Percentiles rank a stretch among this genome's conserved stretches.
Evolutionary conservation across 35 echinoderm and acorn worm genomes (phyloP).

Genomic region (Lytechinus pictus): DNA sequence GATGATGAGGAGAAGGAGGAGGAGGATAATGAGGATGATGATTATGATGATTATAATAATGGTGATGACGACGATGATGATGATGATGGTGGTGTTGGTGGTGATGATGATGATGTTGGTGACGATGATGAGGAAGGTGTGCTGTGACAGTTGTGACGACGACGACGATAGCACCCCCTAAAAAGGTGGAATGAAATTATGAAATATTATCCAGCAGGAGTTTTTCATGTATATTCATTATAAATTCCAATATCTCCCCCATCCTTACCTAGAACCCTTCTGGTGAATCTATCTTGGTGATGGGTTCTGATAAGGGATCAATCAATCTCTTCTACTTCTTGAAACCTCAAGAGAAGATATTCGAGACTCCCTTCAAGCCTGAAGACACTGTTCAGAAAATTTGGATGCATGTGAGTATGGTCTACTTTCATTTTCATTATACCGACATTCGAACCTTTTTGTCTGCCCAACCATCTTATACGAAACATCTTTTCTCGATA

Average conservation of each 20-base stretch:
- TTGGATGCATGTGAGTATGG: conserved; percentile 82
- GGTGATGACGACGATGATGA: background rate
- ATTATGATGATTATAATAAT: too few relatives aligned
- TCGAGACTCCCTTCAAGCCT: conserved; percentile 80
- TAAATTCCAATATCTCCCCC: background rate
- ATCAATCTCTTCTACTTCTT: conserved; percentile 91
- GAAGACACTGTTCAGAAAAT: conserved; percentile 82
- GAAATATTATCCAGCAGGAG: background rate
- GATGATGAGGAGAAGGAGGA: background rate
- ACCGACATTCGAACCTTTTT: background rate
- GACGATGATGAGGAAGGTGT: background rate
- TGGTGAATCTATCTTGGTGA: conserved; percentile 80
- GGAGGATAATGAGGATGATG: background rate
- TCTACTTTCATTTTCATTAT: too few relatives aligned
- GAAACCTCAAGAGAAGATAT: conserved; percentile 83
- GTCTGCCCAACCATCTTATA: background rate
- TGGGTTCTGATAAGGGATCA: conserved; percentile 86
- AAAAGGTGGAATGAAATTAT: too few relatives aligned
- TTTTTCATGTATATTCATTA: background rate
- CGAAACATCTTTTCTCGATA: background rate
- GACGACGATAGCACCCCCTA: too few relatives aligned
- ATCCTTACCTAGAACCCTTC: conserved; percentile 64
- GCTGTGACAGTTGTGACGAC: background rate
- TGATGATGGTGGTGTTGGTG: background rate
- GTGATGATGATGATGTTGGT: background rate